phyloP scores from a whole-genome alignment of 2,888 invertebrate genomes.

The Pollenia griseotomentosa region DNA sequence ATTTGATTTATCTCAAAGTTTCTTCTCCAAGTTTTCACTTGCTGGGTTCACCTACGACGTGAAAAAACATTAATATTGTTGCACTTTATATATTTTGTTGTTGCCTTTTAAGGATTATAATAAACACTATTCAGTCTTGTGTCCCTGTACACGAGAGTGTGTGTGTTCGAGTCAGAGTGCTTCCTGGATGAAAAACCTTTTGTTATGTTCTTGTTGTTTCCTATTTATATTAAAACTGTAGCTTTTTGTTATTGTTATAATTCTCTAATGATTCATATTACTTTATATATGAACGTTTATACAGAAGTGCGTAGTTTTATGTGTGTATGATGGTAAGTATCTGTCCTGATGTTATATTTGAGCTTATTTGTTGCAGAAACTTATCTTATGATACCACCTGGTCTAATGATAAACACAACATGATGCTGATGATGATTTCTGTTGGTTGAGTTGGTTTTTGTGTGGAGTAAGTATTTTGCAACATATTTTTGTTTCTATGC shows the following conservation, averaged over 20 bases:
- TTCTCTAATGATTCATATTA: constrained; percentile 43
- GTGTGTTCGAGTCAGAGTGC: background rate
- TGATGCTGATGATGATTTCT: constrained; percentile 35
- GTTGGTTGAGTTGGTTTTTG: constrained; percentile 10
- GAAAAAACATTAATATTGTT: constrained; percentile 30
- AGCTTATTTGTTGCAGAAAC: constrained; percentile 51
- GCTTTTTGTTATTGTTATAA: constrained; percentile 36
- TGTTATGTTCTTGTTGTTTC: constrained; percentile 17
- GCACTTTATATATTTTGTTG: constrained; percentile 6
- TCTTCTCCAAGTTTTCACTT: background rate
- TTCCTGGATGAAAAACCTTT: background rate
- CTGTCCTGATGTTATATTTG: constrained; percentile 40
- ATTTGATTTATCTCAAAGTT: too few species aligned
- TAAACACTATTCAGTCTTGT: constrained; percentile 2
- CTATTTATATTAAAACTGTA: constrained; percentile 13
- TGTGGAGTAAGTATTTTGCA: background rate
- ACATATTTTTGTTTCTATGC: background rate
- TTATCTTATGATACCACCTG: constrained; percentile 63
- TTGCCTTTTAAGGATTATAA: constrained; percentile 15
- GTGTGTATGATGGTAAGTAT: background rate
- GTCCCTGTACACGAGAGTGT: background rate
- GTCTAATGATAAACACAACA: constrained; percentile 47
- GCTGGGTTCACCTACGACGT: background rate
- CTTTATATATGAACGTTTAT: background rate
- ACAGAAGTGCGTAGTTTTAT: background rate